These are phyloP conservation scores for Linyphia triangularis DNA, from an alignment of 2,888 invertebrate species.

Conservation along the genomic window DNA sequence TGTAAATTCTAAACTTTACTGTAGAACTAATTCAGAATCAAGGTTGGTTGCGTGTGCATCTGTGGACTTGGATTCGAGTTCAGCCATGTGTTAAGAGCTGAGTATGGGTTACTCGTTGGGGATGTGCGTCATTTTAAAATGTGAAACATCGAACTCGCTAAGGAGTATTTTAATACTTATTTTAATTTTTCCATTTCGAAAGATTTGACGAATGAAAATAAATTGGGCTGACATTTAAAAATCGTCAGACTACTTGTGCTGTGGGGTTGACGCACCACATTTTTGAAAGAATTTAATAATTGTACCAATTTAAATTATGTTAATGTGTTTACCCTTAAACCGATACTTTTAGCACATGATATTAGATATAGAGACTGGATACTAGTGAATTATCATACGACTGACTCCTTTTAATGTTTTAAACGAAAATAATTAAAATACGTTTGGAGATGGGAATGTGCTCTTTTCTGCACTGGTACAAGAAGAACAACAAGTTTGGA, in stretches of 20 bases:
- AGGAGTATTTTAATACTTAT: background rate
- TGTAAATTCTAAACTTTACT: conserved; percentile 48
- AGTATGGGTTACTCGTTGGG: background rate
- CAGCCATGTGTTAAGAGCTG: background rate
- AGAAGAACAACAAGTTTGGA: too few relatives aligned
- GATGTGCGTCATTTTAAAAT: conserved; percentile 23
- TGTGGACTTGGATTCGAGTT: background rate
- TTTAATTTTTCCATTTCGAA: background rate
- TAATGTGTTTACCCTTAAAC: too few relatives aligned
- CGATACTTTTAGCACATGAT: too few relatives aligned
- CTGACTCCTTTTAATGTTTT: too few relatives aligned
- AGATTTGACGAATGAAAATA: background rate
- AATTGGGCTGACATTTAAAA: background rate
- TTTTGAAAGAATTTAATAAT: too few relatives aligned
- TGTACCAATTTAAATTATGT: too few relatives aligned
- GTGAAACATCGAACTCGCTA: conserved; percentile 4
- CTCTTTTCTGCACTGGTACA: too few relatives aligned
- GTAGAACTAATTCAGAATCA: conserved; percentile 3
- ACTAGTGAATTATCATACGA: too few relatives aligned
- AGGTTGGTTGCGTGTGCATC: background rate
- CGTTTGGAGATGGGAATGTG: too few relatives aligned
- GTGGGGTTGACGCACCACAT: background rate
- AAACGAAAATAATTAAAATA: too few relatives aligned
- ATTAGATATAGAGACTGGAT: too few relatives aligned
- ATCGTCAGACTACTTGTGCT: background rate